These are phyloP conservation scores for Trichomycterus rosablanca DNA, from an alignment of 2,113 vertebrate genomes.

Conservation along the genomic window DNA sequence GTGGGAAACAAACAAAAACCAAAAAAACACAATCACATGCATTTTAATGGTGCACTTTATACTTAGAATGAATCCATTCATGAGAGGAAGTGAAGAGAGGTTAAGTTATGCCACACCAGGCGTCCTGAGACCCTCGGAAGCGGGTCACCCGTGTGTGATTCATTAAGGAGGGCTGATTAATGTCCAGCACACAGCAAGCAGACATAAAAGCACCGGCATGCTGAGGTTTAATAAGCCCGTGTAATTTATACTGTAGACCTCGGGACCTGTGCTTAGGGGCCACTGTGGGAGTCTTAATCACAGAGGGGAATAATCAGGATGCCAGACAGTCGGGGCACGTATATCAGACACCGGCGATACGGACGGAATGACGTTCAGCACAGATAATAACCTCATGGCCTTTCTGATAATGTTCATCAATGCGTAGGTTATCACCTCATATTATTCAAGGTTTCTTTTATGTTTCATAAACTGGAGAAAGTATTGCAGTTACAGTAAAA, in stretches of 20 bases:
- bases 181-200: neutral
- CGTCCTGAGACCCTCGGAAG: slow-evolving; percentile 14
- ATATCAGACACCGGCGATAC: neutral
- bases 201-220: slow-evolving; percentile 42
- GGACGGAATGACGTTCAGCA: neutral
- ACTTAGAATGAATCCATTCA: neutral
- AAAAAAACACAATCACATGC: slow-evolving; percentile 15
- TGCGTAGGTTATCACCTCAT: neutral
- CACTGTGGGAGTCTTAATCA: slow-evolving; percentile 45
- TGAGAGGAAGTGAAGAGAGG: neutral
- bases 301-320: slow-evolving; percentile 41
- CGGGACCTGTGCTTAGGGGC: slow-evolving; percentile 34
- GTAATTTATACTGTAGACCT: slow-evolving; percentile 48
- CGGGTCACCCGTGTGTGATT: slow-evolving; percentile 37
- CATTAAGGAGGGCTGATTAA: slow-evolving; percentile 42
- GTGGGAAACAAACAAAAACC: slow-evolving; percentile 1
- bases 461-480: no score
- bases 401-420: neutral
- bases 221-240: slow-evolving; percentile 42
- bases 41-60: slow-evolving; percentile 44
- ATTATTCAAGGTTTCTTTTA: neutral
- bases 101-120: slow-evolving; percentile 48
- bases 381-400: neutral
- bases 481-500: no score
- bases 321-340: slow-evolving; percentile 32